Evolutionary conservation across 2,797 vertebrate genomes (phyloP).

Genomic region (Podarcis lilfordi): DNA sequence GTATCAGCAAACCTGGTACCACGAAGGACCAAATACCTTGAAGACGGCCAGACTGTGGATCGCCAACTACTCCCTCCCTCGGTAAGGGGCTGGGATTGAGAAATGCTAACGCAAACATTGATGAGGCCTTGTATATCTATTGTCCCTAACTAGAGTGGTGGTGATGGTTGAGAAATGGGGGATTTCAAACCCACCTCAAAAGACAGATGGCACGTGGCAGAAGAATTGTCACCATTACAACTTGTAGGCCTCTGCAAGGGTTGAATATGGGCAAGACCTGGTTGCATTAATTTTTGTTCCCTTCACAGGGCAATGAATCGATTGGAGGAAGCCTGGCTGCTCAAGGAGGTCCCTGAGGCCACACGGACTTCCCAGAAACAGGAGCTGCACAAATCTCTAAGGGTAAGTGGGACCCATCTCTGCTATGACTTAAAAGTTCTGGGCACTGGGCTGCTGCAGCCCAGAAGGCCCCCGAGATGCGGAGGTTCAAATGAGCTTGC

Average conservation of each 20-base stretch:
- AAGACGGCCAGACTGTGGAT: constrained; percentile 93
- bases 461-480: too few species aligned
- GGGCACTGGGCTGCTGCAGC: not conserved
- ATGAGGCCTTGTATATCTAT: not conserved
- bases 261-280: not conserved
- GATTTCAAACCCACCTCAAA: not conserved
- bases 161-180: too few species aligned
- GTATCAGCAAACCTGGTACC: constrained; percentile 98
- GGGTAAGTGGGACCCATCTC: constrained; percentile 81
- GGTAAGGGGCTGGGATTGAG: constrained; percentile 72
- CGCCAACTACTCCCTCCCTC: constrained; percentile 92
- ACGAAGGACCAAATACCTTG: constrained; percentile 89
- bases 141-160: not conserved
- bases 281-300: not conserved
- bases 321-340: constrained; percentile 85
- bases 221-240: not conserved
- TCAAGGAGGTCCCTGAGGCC: constrained; percentile 87
- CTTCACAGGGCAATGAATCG: constrained; percentile 82
- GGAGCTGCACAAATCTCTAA: constrained; percentile 91
- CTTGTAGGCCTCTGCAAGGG: too few species aligned
- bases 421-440: accelerated
- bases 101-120: not conserved
- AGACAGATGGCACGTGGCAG: too few species aligned
- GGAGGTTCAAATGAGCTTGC: not conserved
- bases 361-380: constrained; percentile 89